Evolutionary conservation across 2,113 vertebrate genomes (phyloP), one percentile per base, ranked within the genome.

Genomic region (Planiliza haematocheilus): DNA sequence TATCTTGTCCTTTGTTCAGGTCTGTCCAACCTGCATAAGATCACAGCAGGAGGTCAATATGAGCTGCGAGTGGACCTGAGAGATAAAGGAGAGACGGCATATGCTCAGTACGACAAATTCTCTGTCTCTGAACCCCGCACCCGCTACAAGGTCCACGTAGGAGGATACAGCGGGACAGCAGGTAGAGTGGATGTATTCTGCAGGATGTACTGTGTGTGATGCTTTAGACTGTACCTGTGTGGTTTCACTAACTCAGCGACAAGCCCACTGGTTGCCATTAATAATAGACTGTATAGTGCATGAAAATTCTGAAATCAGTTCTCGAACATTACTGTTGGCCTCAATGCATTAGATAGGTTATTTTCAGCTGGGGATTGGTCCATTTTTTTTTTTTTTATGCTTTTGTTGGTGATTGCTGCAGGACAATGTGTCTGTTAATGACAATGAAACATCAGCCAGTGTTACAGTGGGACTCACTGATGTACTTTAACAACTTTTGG

Each of bases 101-200:
- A 94, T 0, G 98, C 98, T 0, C 94, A 97, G 71, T 99, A 99
- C 0, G 95, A 98, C 49, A 95, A 82, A 85, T 99, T 99, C 88
- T 94, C 91, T 0, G 91, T 99, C 18, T 95, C 95, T 0, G 97
- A 99, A 0, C 87, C 93, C 8, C 96, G 94, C 53, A 95, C 87
- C 18, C 94, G 96, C n/a, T 99, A 96, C 92, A 96, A 93, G 68
- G 91, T 99, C 0, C 94, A 93, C 0, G 96, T 98, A 34, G 97
- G 98, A 1, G 96, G 95, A 3, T 99, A 98, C 94, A 97, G 94
- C 0, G 97, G 97, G 59, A 97, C 96, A 0, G 98, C 98, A 89
- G 98, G 98, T 99, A 89, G 14, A 49, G 7, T 7, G 56, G n/a
- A 8, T 4, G 12, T 16, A 24, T 10, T 10, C 66, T 34, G n/a